Evolutionary conservation across 2,113 vertebrate species (phyloP), one percentile per base, ranked within the genome.

Genomic region (Oryzias javanicus): DNA sequence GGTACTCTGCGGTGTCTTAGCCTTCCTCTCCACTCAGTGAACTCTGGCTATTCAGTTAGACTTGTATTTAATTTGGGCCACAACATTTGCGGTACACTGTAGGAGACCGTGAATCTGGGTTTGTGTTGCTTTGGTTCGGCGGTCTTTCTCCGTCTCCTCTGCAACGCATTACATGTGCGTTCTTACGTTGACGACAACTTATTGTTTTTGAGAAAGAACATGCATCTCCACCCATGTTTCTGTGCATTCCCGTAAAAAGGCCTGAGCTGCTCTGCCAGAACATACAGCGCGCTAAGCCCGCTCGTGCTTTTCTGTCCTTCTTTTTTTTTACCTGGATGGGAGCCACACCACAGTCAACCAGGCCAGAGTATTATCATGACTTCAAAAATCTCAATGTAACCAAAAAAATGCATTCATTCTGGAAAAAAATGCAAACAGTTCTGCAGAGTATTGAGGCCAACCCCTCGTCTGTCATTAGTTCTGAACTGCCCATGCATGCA

Each of bases 21-120:
- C 45, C 72, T 72, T 79, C 67, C 62, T 65, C 82, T 81, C 49
- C 56, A 74, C 78, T 87, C 85, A 77, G 65, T 81, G 64, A 85
- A 79, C 76, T 73, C 49, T n/a, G 64, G 78, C 76, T 56, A 64
- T 70, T 82, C 66, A 62, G 41, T 66, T 66, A 18, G 56, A 60
- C 49, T 70, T 40, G 16, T 19, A n/a, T 55, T 63, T 62, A 35
- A 48, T 47, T 45, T 55, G 42, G 13, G 18, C 70, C 76, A 64
- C 10, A 35, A 35, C 8, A 27, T 27, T 4, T 5, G 5, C 25
- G 25, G 5, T 12, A 35, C 35, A 35, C 35, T 12, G 3, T 3
- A 10, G 35, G 35, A 12, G 35, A 8, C 8, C 10, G 2, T 12
- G 10, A 12, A 35, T 35, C 7, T 12, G 3, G 6, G 35, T 35